Evolutionary conservation across 2,797 vertebrate species (phyloP), one percentile per base, ranked within the genome.

Genomic region (Tapirus indicus): DNA sequence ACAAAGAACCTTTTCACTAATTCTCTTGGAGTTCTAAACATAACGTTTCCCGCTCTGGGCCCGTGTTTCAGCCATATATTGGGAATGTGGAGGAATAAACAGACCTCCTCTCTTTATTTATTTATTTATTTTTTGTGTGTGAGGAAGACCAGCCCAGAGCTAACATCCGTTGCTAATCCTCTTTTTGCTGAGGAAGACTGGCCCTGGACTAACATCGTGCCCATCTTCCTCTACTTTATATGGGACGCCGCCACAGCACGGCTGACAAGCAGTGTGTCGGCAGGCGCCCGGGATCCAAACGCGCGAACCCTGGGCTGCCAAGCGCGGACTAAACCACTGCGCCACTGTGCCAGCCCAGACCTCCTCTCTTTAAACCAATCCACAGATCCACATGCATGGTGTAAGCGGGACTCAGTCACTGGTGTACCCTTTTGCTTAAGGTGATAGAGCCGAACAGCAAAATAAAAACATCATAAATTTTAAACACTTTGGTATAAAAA

Each of bases 1-100:
- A 97, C 95, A 85, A 97, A 97, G 54, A 94, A 92, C 35, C 94
- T 95, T 97, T 97, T 92, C 92, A 97, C 49, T 41, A 54, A 71
- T 82, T 71, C 68, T 92, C 54, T 68, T 54, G 44, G 64, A 85
- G 14, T 83, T 91, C 96, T 91, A 75, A 72, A 97, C 95, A 56
- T 83, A 84, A 69, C 2, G n/a, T 44, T 88, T 86, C 72, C 69
- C 52, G 72, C 12, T 66, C 7, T 17, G 29, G 47, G 60, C 52
- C 71, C 7, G 1, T 27, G 17, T 87, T 75, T 32, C 29, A 44
- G 71, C 21, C 29, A 78, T 27, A 77, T 16, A 38, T 12, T 47
- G 16, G 79, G 41, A 52, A 29, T 35, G 13, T 8, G 7, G 54
- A 69, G 29, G n/a, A 9, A 68, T 6, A 71, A 38, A 75, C n/a